phyloP scores from a whole-genome alignment of 2,797 vertebrate species.

The Darevskia mixta region DNA sequence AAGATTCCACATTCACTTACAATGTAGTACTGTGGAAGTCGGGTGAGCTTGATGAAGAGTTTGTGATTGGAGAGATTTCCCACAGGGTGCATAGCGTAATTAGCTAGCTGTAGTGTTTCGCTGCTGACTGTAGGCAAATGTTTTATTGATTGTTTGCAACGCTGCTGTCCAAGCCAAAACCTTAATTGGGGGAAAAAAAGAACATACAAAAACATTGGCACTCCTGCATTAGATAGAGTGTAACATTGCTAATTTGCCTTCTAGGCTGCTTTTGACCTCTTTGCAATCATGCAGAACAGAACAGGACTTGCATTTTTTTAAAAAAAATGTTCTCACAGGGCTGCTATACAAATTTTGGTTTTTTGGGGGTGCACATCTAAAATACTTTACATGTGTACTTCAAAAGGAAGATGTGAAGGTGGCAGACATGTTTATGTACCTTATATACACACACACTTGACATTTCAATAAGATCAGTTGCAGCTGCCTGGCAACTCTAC shows the following conservation, averaged over 20 bases:
- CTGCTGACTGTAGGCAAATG: slow-evolving; percentile 96
- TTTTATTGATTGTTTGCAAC: slow-evolving; percentile 96
- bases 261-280: neutral
- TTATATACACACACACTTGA: too few relatives aligned
- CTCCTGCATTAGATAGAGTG: slow-evolving; percentile 20
- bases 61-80: slow-evolving; percentile 94
- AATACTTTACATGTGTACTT: neutral
- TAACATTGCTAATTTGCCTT: neutral
- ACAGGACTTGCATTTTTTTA: too few relatives aligned
- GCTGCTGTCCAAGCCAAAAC: slow-evolving; percentile 99
- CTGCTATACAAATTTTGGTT: neutral
- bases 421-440: neutral
- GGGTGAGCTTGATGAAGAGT: slow-evolving; percentile 96
- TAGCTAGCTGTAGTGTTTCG: slow-evolving; percentile 93
- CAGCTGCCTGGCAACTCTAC: neutral
- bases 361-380: neutral
- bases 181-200: slow-evolving; percentile 77
- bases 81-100: slow-evolving; percentile 89
- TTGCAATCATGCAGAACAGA: neutral
- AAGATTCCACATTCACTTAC: slow-evolving; percentile 82
- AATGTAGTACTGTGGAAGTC: slow-evolving; percentile 97
- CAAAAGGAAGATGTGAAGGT: neutral
- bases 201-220: slow-evolving; percentile 40
- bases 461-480: neutral
- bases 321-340: neutral